These are phyloP conservation scores for Zaprionus ornatus DNA, from an alignment of 1,140 invertebrate genomes.

Conservation along the genomic window DNA sequence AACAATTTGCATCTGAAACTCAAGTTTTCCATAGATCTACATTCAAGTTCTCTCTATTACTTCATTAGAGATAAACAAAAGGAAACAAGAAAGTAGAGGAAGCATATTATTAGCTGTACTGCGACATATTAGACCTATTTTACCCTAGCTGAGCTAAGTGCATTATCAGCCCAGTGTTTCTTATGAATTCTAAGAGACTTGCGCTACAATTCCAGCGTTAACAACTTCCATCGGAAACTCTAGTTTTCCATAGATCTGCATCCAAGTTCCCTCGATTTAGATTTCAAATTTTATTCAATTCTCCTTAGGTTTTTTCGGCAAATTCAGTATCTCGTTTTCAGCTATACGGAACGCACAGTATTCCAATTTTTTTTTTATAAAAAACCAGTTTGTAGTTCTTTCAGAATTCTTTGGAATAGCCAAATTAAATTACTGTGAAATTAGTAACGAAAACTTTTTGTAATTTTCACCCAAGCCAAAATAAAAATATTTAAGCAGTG, in stretches of 20 bases:
- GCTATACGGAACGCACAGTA: neutral
- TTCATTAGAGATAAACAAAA: too few relatives aligned
- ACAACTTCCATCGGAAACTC: neutral
- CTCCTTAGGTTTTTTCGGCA: neutral
- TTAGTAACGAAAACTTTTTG: neutral
- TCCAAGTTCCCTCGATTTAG: neutral
- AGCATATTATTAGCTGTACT: too few relatives aligned
- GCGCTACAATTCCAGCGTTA: neutral
- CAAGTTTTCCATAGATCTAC: too few relatives aligned
- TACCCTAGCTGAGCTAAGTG: too few relatives aligned
- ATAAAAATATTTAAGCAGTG: neutral
- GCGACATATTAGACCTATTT: too few relatives aligned
- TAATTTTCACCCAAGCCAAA: neutral
- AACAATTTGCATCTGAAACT: too few relatives aligned
- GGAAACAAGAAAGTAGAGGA: too few relatives aligned
- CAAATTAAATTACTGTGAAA: neutral
- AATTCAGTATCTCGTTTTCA: neutral
- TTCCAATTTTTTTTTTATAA: neutral
- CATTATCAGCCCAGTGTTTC: too few relatives aligned
- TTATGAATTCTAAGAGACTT: too few relatives aligned
- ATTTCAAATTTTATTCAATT: neutral
- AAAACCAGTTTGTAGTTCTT: neutral
- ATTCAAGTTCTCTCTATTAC: too few relatives aligned
- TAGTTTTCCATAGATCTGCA: neutral
- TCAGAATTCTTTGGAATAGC: neutral